Evolutionary conservation across 1,140 invertebrate genomes (phyloP).

Genomic region (Elymnias hypermnestra): DNA sequence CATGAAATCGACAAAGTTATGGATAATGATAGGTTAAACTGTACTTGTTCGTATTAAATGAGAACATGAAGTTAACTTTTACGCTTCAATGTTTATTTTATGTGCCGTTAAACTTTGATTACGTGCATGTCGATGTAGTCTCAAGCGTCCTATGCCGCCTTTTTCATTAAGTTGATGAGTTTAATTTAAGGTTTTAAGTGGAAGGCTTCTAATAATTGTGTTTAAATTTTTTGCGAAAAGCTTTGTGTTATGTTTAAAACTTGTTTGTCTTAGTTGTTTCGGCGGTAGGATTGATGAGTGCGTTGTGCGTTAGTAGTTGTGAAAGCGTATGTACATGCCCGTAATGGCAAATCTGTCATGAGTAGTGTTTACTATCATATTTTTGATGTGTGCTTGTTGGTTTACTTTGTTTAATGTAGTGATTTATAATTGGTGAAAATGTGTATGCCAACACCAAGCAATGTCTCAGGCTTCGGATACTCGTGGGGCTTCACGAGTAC

Average conservation of each 20-base stretch:
- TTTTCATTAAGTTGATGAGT: slow-evolving; percentile 53
- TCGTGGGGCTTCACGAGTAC: slow-evolving; percentile 72
- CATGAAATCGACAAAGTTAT: slow-evolving; percentile 36
- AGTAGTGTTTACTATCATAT: slow-evolving; percentile 64
- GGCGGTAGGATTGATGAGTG: slow-evolving; percentile 49
- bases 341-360: slow-evolving; percentile 69
- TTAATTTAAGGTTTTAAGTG: slow-evolving; percentile 32
- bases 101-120: slow-evolving; percentile 32
- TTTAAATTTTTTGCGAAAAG: background rate
- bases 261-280: slow-evolving; percentile 11
- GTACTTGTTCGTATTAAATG: slow-evolving; percentile 12
- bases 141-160: slow-evolving; percentile 67
- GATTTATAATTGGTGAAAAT: slow-evolving; percentile 52
- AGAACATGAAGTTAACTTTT: slow-evolving; percentile 24
- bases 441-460: slow-evolving; percentile 75
- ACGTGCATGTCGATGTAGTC: slow-evolving; percentile 53
- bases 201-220: background rate
- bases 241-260: slow-evolving; percentile 1
- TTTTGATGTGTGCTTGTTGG: slow-evolving; percentile 55
- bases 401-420: slow-evolving; percentile 47
- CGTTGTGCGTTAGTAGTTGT: slow-evolving; percentile 65
- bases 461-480: slow-evolving; percentile 73
- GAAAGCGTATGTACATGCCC: slow-evolving; percentile 65
- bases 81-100: slow-evolving; percentile 8
- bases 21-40: slow-evolving; percentile 11